phyloP scores from a whole-genome alignment of 2,888 invertebrate genomes.

The Catocala nupta region DNA sequence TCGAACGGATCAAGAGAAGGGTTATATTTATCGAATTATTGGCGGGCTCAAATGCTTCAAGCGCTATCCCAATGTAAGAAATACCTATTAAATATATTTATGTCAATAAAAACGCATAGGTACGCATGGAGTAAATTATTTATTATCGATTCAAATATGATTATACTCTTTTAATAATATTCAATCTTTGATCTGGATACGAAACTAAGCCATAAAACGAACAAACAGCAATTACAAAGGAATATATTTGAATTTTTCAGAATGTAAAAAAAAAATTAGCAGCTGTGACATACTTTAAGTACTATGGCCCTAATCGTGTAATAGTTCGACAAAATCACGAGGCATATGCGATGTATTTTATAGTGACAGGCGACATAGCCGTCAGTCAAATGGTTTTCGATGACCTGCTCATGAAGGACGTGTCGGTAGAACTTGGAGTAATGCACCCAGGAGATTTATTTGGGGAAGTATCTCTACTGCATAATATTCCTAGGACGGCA shows the following conservation, averaged over 20 bases:
- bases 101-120: too few species aligned
- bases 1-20: constrained; percentile 87
- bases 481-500: constrained; percentile 87
- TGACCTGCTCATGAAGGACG: constrained; percentile 75
- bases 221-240: too few species aligned
- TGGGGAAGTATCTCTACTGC: constrained; percentile 90
- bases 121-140: too few species aligned
- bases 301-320: constrained; percentile 85
- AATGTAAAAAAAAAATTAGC: constrained; percentile 88
- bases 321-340: constrained; percentile 89
- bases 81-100: too few species aligned
- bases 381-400: constrained; percentile 85
- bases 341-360: constrained; percentile 89
- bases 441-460: constrained; percentile 89
- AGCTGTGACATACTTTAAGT: constrained; percentile 88
- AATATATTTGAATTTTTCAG: constrained; percentile 57
- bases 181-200: too few species aligned
- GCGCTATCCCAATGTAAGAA: constrained; percentile 85
- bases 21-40: constrained; percentile 86
- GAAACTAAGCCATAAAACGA: too few species aligned
- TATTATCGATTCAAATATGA: too few species aligned
- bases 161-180: too few species aligned
- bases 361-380: constrained; percentile 86
- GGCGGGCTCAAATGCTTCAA: constrained; percentile 89
- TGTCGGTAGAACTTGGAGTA: constrained; percentile 81